These are phyloP conservation scores for Cherax quadricarinatus DNA, from an alignment of 1,140 invertebrate species.

Conservation along the genomic window DNA sequence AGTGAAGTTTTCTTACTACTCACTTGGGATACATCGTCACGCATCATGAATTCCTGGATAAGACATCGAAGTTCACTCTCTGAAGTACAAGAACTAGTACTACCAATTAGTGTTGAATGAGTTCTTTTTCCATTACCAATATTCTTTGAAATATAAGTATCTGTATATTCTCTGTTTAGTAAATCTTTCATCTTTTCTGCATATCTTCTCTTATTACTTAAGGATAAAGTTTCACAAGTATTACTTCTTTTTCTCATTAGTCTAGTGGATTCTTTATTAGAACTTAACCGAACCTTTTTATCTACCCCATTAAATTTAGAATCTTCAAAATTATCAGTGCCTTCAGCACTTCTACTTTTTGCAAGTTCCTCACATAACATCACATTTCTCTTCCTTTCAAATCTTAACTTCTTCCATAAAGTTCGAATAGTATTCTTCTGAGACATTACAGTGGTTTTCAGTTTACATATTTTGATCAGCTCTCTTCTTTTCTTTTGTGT, in stretches of 20 bases:
- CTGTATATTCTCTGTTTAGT: no score
- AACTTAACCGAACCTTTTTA: background rate
- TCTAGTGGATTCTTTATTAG: background rate
- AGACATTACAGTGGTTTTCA: background rate
- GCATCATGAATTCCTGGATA: conserved; percentile 34
- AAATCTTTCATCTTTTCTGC: background rate
- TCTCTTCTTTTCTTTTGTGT: background rate
- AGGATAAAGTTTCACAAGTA: background rate
- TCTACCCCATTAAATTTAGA: background rate
- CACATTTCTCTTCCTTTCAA: background rate
- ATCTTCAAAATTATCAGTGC: background rate
- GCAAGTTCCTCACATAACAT: background rate
- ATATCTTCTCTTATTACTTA: background rate
- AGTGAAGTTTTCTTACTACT: background rate
- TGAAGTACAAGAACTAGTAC: background rate
- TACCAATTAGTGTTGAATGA: background rate
- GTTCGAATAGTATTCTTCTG: background rate
- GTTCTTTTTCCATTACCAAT: background rate
- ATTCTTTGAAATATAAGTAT: background rate
- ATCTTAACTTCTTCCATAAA: background rate
- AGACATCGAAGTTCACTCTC: conserved; percentile 11
- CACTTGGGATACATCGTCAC: conserved; percentile 25
- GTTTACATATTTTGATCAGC: background rate
- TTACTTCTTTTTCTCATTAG: background rate
- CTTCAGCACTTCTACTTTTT: background rate